A percentile compares a stretch with the other conserved stretches of the same genome.
Evolutionary conservation across 2,888 invertebrate species (phyloP).

Genomic region (Folsomia candida): DNA sequence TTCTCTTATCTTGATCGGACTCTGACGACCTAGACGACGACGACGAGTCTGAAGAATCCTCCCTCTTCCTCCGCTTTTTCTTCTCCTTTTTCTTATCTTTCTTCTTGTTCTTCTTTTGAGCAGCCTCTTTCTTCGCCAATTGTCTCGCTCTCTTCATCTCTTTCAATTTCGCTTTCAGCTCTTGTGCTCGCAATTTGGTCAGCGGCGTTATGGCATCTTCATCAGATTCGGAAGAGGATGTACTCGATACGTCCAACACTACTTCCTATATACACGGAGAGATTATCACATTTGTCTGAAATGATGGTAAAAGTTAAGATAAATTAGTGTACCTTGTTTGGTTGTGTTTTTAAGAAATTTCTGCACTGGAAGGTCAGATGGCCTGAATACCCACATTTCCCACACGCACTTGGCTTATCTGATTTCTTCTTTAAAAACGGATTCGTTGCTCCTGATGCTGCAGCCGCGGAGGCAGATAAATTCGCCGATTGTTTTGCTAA

Average conservation of each 20-base stretch:
- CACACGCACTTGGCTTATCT: constrained; percentile 62
- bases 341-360: constrained; percentile 90
- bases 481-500: neutral
- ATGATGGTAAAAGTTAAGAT: neutral
- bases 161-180: constrained; percentile 57
- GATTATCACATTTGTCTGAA: too few species aligned
- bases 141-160: constrained; percentile 35
- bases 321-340: constrained; percentile 69
- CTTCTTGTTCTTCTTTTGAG: constrained; percentile 54
- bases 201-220: constrained; percentile 77
- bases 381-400: constrained; percentile 93
- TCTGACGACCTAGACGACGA: neutral
- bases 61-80: constrained; percentile 51
- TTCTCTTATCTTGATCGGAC: neutral
- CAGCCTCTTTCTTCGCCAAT: constrained; percentile 51
- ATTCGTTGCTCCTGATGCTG: neutral
- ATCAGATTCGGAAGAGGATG: constrained; percentile 76
- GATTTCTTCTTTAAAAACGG: constrained; percentile 7
- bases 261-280: constrained; percentile 46
- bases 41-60: constrained; percentile 48
- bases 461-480: neutral
- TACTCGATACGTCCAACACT: constrained; percentile 89
- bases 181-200: constrained; percentile 74
- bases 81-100: constrained; percentile 54
- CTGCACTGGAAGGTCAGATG: constrained; percentile 94